phyloP scores from a whole-genome alignment of 2,797 vertebrate species.

The Podarcis siculus region DNA sequence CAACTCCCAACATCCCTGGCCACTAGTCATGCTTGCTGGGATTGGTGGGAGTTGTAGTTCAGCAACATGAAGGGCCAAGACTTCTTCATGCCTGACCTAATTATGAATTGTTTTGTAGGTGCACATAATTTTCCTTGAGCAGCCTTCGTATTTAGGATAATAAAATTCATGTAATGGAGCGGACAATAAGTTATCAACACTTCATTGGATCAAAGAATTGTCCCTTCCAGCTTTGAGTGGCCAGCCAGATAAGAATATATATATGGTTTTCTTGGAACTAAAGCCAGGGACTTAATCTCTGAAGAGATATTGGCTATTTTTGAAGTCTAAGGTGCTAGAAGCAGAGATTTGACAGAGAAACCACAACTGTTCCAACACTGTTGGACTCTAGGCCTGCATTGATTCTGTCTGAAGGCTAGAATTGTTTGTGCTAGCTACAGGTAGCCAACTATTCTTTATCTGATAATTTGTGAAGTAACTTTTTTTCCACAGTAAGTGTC shows the following conservation, averaged over 20 bases:
- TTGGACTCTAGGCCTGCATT: not conserved
- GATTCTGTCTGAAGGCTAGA: not conserved
- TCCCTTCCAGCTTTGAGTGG: not conserved
- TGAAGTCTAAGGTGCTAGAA: not conserved
- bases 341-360: not conserved
- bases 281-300: not conserved
- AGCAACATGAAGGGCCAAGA: too few species aligned
- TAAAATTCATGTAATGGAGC: too few species aligned
- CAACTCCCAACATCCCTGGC: too few species aligned
- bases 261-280: not conserved
- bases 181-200: not conserved
- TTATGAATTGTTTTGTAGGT: not conserved
- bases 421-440: not conserved
- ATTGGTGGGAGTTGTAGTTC: too few species aligned
- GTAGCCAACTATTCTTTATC: not conserved
- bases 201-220: not conserved
- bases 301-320: not conserved
- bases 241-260: not conserved
- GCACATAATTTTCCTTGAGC: not conserved
- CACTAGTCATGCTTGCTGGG: too few species aligned
- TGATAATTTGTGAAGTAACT: not conserved
- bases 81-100: too few species aligned
- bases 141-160: not conserved
- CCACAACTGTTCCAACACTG: not conserved
- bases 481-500: not conserved